Conservation (phyloP, 2,888 invertebrate genomes). For the Automeris io region DNA sequence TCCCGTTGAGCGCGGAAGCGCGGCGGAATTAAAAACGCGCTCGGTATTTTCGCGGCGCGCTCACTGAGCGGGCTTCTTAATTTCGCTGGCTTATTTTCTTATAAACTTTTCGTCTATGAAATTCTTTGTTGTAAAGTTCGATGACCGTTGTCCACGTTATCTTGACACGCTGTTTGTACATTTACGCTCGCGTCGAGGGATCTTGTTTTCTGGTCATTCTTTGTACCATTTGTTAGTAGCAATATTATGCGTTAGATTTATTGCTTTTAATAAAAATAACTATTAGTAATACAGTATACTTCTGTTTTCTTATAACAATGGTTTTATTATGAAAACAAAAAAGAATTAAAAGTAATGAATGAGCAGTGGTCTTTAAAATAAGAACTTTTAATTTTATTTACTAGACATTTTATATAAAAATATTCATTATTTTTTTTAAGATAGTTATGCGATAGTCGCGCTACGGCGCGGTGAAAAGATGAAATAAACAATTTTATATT, state of each 20-base stretch:
- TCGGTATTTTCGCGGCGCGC: conserved; percentile 4
- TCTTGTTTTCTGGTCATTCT: conserved; percentile 20
- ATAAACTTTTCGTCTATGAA: conserved; percentile 28
- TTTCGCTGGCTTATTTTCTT: conserved; percentile 20
- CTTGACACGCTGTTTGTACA: conserved; percentile 18
- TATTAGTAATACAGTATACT: neutral
- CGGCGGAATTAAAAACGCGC: conserved; percentile 10
- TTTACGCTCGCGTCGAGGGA: conserved; percentile 13
- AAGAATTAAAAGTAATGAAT: too few relatives aligned
- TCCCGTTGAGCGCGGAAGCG: conserved; percentile 36
- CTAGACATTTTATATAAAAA: too few relatives aligned
- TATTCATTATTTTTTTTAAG: too few relatives aligned
- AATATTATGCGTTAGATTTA: neutral
- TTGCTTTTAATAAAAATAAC: neutral
- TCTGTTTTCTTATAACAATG: neutral
- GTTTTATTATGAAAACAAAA: neutral
- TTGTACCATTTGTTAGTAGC: neutral
- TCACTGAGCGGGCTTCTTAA: conserved; percentile 15
- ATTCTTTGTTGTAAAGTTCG: conserved; percentile 40
- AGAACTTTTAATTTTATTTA: too few relatives aligned
- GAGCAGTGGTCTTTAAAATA: too few relatives aligned
- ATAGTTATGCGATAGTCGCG: too few relatives aligned
- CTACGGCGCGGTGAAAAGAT: too few relatives aligned
- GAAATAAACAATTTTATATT: too few relatives aligned
- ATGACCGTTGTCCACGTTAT: conserved; percentile 28